phyloP scores from a whole-genome alignment of 2,113 vertebrate species.

The Lonchura striata region DNA sequence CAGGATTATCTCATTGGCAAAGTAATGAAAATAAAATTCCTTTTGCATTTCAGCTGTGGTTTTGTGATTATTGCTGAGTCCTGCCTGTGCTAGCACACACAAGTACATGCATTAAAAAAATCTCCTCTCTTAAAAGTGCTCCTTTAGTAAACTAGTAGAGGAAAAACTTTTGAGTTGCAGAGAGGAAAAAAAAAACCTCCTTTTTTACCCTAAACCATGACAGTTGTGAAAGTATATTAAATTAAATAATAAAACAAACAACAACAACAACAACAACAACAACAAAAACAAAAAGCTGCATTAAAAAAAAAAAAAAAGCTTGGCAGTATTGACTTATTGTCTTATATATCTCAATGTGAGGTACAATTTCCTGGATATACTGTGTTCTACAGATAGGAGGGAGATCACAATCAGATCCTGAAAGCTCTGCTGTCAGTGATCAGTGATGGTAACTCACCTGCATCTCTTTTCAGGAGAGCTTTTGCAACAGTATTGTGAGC shows the following conservation, averaged over 20 bases:
- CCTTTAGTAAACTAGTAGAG: background rate
- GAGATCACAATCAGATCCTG: background rate
- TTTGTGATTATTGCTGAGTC: background rate
- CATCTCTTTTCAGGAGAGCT: background rate
- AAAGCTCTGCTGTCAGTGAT: background rate
- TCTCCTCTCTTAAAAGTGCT: background rate
- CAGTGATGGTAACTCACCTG: background rate
- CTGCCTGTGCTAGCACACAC: background rate
- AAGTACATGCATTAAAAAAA: background rate
- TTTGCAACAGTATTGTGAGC: background rate
- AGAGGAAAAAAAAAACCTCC: background rate
- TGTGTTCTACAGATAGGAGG: fast-evolving
- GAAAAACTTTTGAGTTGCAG: background rate
- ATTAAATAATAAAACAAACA: background rate
- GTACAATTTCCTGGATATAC: background rate
- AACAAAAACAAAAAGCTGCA: background rate
- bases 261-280: background rate
- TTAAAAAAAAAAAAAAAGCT: no score
- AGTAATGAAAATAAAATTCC: background rate
- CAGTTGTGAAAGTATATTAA: background rate
- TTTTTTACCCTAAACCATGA: background rate
- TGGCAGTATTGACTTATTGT: background rate
- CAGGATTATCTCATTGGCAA: background rate
- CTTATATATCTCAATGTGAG: background rate
- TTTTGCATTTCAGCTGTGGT: background rate